Conservation (phyloP, 37 sponge, comb jelly and placozoan genomes). For the Bolinopsis microptera region DNA sequence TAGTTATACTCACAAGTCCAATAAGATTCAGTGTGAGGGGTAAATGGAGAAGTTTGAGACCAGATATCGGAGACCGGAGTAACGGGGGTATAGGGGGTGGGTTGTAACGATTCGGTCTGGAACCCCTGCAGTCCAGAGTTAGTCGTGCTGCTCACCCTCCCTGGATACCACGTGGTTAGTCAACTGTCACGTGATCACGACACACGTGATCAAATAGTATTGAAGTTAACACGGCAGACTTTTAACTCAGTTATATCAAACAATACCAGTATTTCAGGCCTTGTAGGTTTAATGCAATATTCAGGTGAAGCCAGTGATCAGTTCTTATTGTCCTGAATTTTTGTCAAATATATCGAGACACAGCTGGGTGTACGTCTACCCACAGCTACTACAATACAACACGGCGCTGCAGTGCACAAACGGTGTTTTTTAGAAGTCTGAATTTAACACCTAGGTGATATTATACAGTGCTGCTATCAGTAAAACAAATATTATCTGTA, state of each 20-base stretch:
- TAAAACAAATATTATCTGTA: background rate
- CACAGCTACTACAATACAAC: background rate
- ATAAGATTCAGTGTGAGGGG: slow-evolving; percentile 28
- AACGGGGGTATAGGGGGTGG: slow-evolving; percentile 24
- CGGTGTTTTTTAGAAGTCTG: background rate
- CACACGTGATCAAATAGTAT: too few relatives aligned
- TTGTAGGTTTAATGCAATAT: background rate
- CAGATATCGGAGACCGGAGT: slow-evolving; percentile 24
- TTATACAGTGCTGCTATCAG: background rate
- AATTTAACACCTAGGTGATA: background rate
- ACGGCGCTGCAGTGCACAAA: background rate
- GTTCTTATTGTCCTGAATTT: background rate
- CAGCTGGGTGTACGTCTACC: background rate
- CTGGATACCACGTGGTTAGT: background rate
- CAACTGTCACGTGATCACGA: background rate
- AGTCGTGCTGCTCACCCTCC: slow-evolving; percentile 47
- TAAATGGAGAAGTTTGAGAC: slow-evolving; percentile 32
- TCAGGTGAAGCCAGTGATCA: background rate
- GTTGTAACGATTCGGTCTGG: background rate
- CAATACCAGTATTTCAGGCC: background rate
- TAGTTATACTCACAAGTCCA: slow-evolving; percentile 66
- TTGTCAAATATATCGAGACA: background rate
- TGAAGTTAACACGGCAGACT: background rate
- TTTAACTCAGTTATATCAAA: background rate
- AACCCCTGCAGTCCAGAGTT: slow-evolving; percentile 9